Percentiles rank a stretch among this genome's conserved stretches.
Evolutionary conservation across 2,797 vertebrate genomes (phyloP).

Genomic region (Molossus alvarezi): DNA sequence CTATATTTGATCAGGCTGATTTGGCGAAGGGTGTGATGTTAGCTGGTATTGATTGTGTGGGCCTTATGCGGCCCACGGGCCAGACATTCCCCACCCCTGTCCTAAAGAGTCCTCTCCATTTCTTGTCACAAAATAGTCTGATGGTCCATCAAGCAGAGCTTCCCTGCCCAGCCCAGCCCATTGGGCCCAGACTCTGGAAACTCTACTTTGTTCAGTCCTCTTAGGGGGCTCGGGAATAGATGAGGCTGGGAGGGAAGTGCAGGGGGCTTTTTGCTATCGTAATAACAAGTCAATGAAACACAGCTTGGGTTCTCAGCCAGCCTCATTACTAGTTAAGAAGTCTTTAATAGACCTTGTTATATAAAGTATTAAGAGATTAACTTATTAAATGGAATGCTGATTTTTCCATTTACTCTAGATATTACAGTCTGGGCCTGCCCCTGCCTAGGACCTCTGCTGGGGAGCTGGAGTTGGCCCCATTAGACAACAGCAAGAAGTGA

Average conservation of each 20-base stretch:
- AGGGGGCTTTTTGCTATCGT: not conserved
- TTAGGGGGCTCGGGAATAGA: not conserved
- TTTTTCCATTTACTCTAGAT: not conserved
- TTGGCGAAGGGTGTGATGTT: too few relatives aligned
- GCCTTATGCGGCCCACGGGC: too few relatives aligned
- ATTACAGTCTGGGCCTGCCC: not conserved
- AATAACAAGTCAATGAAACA: constrained; percentile 42
- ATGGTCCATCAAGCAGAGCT: not conserved
- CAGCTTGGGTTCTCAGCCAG: not conserved
- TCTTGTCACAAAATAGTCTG: not conserved
- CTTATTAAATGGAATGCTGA: constrained; percentile 21
- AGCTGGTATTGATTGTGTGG: too few relatives aligned
- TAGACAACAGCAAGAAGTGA: not conserved
- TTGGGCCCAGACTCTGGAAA: not conserved
- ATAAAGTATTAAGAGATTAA: constrained; percentile 19
- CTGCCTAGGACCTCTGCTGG: not conserved
- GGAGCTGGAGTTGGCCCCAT: not conserved
- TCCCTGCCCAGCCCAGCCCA: not conserved
- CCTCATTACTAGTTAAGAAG: not conserved
- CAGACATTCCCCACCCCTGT: too few relatives aligned
- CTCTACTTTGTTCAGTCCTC: not conserved
- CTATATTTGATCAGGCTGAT: too few relatives aligned
- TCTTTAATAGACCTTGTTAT: not conserved
- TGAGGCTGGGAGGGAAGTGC: not conserved
- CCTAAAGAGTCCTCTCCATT: not conserved